phyloP scores from a whole-genome alignment of 2,113 vertebrate genomes.

The Tyto alba region DNA sequence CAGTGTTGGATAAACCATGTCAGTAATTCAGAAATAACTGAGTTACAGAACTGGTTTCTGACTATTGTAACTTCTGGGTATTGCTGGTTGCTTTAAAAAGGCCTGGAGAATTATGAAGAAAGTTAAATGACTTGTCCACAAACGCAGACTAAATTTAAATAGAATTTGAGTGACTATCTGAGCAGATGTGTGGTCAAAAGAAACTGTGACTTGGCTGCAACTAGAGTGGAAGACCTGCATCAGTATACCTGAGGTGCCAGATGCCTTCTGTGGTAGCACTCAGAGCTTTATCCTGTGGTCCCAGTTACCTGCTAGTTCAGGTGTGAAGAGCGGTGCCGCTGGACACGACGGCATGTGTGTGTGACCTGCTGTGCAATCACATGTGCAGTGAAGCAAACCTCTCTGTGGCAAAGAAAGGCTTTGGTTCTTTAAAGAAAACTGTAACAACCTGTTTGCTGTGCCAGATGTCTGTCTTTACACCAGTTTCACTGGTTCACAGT shows the following conservation, averaged over 20 bases:
- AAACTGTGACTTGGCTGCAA: background rate
- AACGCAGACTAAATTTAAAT: background rate
- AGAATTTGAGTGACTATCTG: background rate
- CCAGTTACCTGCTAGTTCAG: background rate
- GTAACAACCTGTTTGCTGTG: background rate
- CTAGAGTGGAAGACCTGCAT: background rate
- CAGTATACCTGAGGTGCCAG: background rate
- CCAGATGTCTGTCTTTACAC: background rate
- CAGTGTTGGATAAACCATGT: background rate
- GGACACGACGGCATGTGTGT: background rate
- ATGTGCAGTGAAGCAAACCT: background rate
- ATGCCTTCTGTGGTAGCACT: background rate
- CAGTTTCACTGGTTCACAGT: background rate
- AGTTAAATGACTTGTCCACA: background rate
- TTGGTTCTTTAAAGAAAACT: background rate
- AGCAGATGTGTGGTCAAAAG: background rate
- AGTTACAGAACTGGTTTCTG: background rate
- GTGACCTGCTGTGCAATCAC: background rate
- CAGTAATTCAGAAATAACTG: background rate
- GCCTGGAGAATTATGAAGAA: background rate
- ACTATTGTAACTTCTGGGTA: background rate
- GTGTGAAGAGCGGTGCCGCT: background rate
- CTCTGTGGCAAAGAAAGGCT: background rate
- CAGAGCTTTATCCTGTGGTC: background rate
- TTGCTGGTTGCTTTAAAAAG: background rate